Percentiles rank a stretch among this genome's conserved stretches.
Evolutionary conservation across 2,888 invertebrate genomes (phyloP).

Genomic region (Diadegma fenestrale): DNA sequence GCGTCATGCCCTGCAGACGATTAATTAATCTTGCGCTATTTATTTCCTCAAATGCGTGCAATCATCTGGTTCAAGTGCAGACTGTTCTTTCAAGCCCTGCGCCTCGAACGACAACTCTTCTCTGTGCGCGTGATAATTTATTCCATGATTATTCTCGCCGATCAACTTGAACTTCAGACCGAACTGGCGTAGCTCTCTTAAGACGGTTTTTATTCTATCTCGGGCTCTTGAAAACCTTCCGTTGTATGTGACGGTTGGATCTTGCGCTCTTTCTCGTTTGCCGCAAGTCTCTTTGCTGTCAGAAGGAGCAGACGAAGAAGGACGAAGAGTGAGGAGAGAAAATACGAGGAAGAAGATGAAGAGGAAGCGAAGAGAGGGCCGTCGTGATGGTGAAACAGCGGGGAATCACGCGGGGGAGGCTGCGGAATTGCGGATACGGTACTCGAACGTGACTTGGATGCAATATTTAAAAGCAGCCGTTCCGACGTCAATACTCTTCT

Average conservation of each 20-base stretch:
- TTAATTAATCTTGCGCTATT: not conserved
- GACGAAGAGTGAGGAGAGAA: constrained; percentile 20
- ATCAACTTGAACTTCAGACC: constrained; percentile 16
- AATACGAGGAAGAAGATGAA: not conserved
- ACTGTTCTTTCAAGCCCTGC: not conserved
- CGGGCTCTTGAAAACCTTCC: constrained; percentile 26
- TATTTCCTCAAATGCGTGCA: not conserved
- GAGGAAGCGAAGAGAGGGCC: too few relatives aligned
- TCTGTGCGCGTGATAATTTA: not conserved
- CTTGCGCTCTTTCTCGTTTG: constrained; percentile 1
- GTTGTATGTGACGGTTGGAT: constrained; percentile 7
- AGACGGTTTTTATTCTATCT: constrained; percentile 32
- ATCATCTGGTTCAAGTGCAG: not conserved
- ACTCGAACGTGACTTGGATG: constrained; percentile 84
- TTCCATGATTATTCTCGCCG: not conserved
- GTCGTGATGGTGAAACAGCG: constrained; percentile 53
- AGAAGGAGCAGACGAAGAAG: constrained; percentile 19
- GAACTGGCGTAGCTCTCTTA: constrained; percentile 10
- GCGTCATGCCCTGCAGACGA: too few relatives aligned
- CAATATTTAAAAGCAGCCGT: constrained; percentile 82
- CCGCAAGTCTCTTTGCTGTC: constrained; percentile 9
- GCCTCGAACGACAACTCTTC: not conserved
- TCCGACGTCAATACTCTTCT: constrained; percentile 81
- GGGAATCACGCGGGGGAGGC: constrained; percentile 62
- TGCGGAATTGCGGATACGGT: constrained; percentile 77